Evolutionary conservation across 2,797 vertebrate genomes (phyloP).

Genomic region (Macropodus opercularis): DNA sequence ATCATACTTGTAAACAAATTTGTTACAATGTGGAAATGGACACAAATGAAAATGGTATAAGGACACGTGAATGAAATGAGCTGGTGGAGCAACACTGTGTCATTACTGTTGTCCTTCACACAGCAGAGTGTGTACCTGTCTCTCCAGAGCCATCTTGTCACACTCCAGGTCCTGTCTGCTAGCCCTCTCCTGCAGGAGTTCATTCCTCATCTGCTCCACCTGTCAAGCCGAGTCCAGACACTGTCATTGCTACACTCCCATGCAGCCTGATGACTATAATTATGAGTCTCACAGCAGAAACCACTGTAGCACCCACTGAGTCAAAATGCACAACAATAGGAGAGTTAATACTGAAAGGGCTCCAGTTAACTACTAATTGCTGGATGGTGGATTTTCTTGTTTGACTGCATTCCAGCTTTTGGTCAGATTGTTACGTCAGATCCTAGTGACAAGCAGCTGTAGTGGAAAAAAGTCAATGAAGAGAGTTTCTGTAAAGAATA

Average conservation of each 20-base stretch:
- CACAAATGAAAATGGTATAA: conserved; percentile 42
- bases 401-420: conserved; percentile 59
- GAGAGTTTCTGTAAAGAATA: background rate
- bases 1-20: background rate
- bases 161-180: conserved; percentile 95
- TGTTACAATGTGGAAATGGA: conserved; percentile 15
- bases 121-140: conserved; percentile 89
- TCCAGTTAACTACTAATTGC: conserved; percentile 38
- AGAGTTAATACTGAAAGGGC: conserved; percentile 32
- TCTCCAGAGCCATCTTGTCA: conserved; percentile 97
- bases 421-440: conserved; percentile 20
- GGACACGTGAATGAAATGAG: conserved; percentile 55
- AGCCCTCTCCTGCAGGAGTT: conserved; percentile 95
- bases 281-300: conserved; percentile 47
- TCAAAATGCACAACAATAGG: conserved; percentile 52
- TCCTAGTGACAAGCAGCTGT: conserved; percentile 12
- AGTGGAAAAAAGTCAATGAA: background rate
- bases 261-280: conserved; percentile 70
- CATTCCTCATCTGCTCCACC: conserved; percentile 96
- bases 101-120: conserved; percentile 51
- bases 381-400: conserved; percentile 50
- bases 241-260: conserved; percentile 67
- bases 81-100: conserved; percentile 24
- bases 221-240: conserved; percentile 81
- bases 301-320: conserved; percentile 32